A percentile compares a stretch with the other conserved stretches of the same genome.
Evolutionary conservation across 1,140 invertebrate genomes (phyloP).

Genomic region (Laupala kohalensis): DNA sequence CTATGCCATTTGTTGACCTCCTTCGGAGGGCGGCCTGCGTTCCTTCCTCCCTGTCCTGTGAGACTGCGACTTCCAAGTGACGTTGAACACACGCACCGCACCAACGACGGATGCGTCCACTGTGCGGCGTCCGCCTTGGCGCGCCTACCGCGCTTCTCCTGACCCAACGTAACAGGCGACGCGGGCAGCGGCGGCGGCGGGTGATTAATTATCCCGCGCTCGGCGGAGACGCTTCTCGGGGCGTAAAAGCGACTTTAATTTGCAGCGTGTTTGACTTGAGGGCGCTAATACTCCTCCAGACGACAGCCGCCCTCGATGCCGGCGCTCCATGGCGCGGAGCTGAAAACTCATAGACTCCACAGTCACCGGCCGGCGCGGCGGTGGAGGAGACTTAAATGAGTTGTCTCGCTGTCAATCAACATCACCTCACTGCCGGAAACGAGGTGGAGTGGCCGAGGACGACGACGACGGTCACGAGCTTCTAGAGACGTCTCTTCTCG

Average conservation of each 20-base stretch:
- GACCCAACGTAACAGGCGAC: neutral
- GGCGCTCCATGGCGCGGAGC: too few species aligned
- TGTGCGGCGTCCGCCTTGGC: too few species aligned
- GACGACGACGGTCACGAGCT: too few species aligned
- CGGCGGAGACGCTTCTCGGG: conserved; percentile 1
- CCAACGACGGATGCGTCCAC: too few species aligned
- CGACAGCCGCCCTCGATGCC: neutral
- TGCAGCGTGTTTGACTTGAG: neutral
- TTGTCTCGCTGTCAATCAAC: neutral
- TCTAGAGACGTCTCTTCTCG: too few species aligned
- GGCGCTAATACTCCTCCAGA: neutral
- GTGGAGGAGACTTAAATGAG: neutral
- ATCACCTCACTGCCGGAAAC: neutral
- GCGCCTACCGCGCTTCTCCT: neutral
- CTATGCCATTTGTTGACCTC: too few species aligned
- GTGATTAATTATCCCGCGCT: neutral
- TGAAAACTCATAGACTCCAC: neutral
- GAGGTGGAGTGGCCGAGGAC: too few species aligned
- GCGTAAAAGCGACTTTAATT: neutral
- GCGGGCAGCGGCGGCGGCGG: too few species aligned
- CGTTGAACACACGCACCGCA: too few species aligned
- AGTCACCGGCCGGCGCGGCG: neutral
- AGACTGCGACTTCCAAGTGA: too few species aligned
- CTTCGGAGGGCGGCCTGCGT: too few species aligned
- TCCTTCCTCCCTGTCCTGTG: too few species aligned